Percentiles rank a stretch among this genome's conserved stretches.
Conservation (phyloP, 1,140 invertebrate genomes). For the Adelges cooleyi region DNA sequence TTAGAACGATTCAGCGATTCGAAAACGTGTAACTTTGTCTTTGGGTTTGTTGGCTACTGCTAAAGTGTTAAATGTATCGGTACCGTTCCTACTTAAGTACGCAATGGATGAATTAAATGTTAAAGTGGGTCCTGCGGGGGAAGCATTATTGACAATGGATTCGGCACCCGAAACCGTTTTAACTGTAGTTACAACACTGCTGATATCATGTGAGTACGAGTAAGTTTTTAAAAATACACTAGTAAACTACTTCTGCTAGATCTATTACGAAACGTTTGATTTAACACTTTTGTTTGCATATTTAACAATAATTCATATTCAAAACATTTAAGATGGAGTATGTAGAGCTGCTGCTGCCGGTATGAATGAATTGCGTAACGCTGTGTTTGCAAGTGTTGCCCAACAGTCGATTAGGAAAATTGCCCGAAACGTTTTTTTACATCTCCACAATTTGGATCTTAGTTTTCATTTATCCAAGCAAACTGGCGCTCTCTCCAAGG, state of each 20-base stretch:
- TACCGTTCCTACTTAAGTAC: conserved; percentile 96
- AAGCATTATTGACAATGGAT: conserved; percentile 49
- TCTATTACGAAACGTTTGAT: background rate
- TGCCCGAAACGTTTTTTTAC: conserved; percentile 91
- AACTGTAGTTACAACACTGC: conserved; percentile 61
- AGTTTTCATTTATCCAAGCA: conserved; percentile 87
- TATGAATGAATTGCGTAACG: conserved; percentile 94
- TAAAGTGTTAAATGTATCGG: conserved; percentile 80
- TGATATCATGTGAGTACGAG: conserved; percentile 76
- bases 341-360: conserved; percentile 76
- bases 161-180: conserved; percentile 59
- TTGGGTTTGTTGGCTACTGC: conserved; percentile 65
- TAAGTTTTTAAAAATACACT: conserved; percentile 16
- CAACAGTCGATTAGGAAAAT: conserved; percentile 92
- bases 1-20: conserved; percentile 65
- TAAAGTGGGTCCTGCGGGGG: conserved; percentile 39
- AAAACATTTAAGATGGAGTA: conserved; percentile 66
- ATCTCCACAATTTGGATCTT: conserved; percentile 91
- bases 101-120: conserved; percentile 79
- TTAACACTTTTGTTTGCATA: background rate
- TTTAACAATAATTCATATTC: conserved; percentile 2
- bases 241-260: conserved; percentile 3
- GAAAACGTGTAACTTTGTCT: conserved; percentile 72
- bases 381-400: conserved; percentile 96
- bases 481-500: conserved; percentile 79